Conservation (phyloP, 2,888 invertebrate species). For the Drosophila antonietae region DNA sequence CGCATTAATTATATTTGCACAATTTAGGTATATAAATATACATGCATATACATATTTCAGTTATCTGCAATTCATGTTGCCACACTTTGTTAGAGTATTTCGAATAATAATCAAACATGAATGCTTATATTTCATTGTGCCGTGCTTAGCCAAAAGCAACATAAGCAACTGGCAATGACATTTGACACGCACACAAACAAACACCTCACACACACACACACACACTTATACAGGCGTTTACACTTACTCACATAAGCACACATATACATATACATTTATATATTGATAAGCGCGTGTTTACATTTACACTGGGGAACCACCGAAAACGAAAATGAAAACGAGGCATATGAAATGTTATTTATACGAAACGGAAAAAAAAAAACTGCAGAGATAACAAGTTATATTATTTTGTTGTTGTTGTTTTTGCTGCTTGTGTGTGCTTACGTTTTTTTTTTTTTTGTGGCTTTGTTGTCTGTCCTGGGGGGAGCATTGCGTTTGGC, state of each 20-base stretch:
- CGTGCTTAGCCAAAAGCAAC: slow-evolving; percentile 69
- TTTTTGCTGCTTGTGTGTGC: slow-evolving; percentile 11
- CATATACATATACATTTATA: slow-evolving; percentile 21
- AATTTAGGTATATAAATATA: not conserved
- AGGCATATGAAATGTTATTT: slow-evolving; percentile 57
- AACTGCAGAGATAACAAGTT: slow-evolving; percentile 67
- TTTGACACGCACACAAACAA: slow-evolving; percentile 62
- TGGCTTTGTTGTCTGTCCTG: slow-evolving; percentile 43
- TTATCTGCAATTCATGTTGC: not conserved
- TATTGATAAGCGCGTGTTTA: slow-evolving; percentile 74
- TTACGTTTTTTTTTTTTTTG: slow-evolving; percentile 4
- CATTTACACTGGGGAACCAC: slow-evolving; percentile 71
- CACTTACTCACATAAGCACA: slow-evolving; percentile 33
- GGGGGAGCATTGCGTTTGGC: slow-evolving; percentile 42
- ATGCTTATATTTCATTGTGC: slow-evolving; percentile 65
- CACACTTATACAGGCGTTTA: slow-evolving; percentile 20
- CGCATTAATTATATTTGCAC: not conserved
- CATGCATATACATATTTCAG: no score
- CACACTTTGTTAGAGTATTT: slow-evolving; percentile 41
- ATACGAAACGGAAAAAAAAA: slow-evolving; percentile 27
- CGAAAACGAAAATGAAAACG: slow-evolving; percentile 38
- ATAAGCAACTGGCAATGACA: slow-evolving; percentile 78
- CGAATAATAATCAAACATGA: slow-evolving; percentile 65
- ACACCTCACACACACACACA: slow-evolving; percentile 27
- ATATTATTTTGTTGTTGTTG: slow-evolving; percentile 50